Evolutionary conservation across 2,797 vertebrate genomes (phyloP), one percentile per base, ranked within the genome.

Genomic region (Phoebastria nigripes): DNA sequence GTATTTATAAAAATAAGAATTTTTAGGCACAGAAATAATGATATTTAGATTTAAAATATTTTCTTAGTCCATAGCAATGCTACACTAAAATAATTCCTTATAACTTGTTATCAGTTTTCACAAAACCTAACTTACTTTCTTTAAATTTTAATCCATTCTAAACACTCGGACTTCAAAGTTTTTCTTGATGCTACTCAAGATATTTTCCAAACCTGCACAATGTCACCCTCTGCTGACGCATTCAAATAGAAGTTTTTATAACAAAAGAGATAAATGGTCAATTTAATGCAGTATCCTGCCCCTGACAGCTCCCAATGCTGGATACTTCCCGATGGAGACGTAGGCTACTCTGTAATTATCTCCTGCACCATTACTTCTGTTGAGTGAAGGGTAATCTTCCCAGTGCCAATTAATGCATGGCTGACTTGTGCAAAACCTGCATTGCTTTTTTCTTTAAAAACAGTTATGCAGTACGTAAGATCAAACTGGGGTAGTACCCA

Each of bases 181-280:
- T 85, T 87, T 42, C 66, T 72, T 21, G 62, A 83, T 46, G 29
- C 33, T 15, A 61, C 87, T 65, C 70, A 29, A 33, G 83, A 42
- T 77, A 67, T 44, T 87, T 67, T 92, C 83, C 93, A 73, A 65
- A 55, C 77, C 86, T 71, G 63, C 87, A 87, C 61, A 49, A 46
- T 26, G 91, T 86, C 63, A 80, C 92, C 92, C 94, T 96, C 96
- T 92, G 92, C 89, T 94, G 95, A 95, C 73, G 12, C 77, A 31
- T 90, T 95, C 93, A 82, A 82, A 26, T 22, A 96, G 88, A 90
- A 92, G 44, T 56, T 89, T 59, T 87, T n/a, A 15, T 59, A 54
- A 78, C 33, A 87, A 93, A 86, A 83, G 72, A 87, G 69, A 87
- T 77, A 93, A 94, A 82, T 0, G 5, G 42, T 13, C 46, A 42